These are phyloP conservation scores for Oreochromis grahami DNA, from an alignment of 2,797 vertebrate genomes.

Conservation along the genomic window DNA sequence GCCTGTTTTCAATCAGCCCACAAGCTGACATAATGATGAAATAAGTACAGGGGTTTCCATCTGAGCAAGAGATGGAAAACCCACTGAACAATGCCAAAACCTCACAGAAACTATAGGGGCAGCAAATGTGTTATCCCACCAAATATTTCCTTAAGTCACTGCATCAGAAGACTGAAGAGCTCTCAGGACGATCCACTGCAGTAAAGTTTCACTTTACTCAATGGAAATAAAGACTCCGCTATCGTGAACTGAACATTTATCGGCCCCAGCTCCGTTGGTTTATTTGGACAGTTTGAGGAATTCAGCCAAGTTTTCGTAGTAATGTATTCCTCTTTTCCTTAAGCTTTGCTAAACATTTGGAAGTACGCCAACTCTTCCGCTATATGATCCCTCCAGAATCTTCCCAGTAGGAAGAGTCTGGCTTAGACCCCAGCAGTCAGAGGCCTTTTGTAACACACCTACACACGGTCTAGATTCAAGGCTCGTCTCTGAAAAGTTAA, in stretches of 20 bases:
- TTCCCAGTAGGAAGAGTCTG: slow-evolving; percentile 10
- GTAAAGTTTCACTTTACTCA: not conserved
- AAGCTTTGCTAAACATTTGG: slow-evolving; percentile 27
- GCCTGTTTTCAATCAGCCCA: slow-evolving; percentile 63
- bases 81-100: slow-evolving; percentile 48
- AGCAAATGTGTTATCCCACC: not conserved
- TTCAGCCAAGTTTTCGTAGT: slow-evolving; percentile 35
- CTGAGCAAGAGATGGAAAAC: slow-evolving; percentile 49
- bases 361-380: slow-evolving; percentile 23
- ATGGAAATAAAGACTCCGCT: not conserved
- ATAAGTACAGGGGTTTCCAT: slow-evolving; percentile 55
- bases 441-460: not conserved
- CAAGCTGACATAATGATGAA: slow-evolving; percentile 54
- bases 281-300: slow-evolving; percentile 11
- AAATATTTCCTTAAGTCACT: slow-evolving; percentile 10
- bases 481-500: not conserved
- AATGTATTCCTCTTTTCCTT: slow-evolving; percentile 45
- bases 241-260: not conserved
- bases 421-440: not conserved
- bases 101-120: slow-evolving; percentile 48
- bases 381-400: slow-evolving; percentile 6
- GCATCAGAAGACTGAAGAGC: slow-evolving; percentile 17
- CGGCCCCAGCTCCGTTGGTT: not conserved
- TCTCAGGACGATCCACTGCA: not conserved
- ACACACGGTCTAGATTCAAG: not conserved